Percentiles rank a stretch among this genome's conserved stretches.
Evolutionary conservation across 2,113 vertebrate species (phyloP).

Genomic region (Catharus minimus): DNA sequence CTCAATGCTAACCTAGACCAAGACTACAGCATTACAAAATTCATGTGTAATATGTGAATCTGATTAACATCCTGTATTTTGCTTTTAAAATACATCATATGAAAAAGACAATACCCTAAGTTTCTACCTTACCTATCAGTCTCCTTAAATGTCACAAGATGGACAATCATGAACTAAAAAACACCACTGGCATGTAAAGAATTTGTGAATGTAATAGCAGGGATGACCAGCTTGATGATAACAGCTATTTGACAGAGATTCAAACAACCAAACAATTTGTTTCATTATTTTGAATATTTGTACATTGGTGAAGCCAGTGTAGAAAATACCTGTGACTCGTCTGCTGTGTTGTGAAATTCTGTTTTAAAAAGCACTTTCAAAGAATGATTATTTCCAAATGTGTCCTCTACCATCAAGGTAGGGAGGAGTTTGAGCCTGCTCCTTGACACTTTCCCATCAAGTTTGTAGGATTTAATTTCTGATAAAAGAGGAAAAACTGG

Average conservation of each 20-base stretch:
- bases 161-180: background rate
- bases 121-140: background rate
- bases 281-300: background rate
- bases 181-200: background rate
- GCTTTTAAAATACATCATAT: background rate
- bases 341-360: background rate
- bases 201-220: background rate
- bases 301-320: background rate
- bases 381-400: background rate
- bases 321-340: background rate
- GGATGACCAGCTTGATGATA: background rate
- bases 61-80: background rate
- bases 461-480: fast-evolving
- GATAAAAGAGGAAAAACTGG: background rate
- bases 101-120: background rate
- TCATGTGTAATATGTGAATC: background rate
- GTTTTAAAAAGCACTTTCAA: background rate
- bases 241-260: background rate
- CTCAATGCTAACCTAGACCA: background rate
- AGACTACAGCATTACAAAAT: background rate
- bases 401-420: background rate
- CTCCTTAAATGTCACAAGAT: background rate
- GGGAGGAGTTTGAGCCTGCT: background rate
- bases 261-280: background rate
- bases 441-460: background rate